These are phyloP conservation scores for Cryptus armator DNA, from an alignment of 2,888 invertebrate genomes.

Conservation along the genomic window DNA sequence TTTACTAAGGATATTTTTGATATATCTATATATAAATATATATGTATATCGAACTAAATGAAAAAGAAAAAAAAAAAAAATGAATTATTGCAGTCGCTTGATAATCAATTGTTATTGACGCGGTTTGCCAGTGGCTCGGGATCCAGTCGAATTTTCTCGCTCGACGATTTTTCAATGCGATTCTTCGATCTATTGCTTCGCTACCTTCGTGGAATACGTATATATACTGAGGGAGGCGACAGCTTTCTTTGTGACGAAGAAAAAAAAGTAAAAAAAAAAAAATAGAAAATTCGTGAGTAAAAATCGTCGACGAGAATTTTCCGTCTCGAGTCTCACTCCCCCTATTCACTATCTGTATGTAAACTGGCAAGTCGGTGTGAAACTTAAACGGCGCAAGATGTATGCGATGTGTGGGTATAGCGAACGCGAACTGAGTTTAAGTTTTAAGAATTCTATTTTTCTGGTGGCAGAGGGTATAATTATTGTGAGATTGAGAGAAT, in stretches of 20 bases:
- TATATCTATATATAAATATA: constrained; percentile 83
- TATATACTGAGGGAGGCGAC: not conserved
- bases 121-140: constrained; percentile 61
- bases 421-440: constrained; percentile 79
- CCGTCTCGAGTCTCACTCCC: not conserved
- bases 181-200: constrained; percentile 5
- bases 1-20: constrained; percentile 85
- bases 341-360: constrained; percentile 14
- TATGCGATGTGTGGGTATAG: constrained; percentile 51
- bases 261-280: not conserved
- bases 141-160: constrained; percentile 22
- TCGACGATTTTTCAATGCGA: constrained; percentile 20
- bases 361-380: constrained; percentile 61
- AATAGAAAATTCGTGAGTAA: not conserved
- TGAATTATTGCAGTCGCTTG: constrained; percentile 75
- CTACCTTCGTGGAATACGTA: constrained; percentile 42
- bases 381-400: constrained; percentile 63
- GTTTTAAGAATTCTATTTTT: constrained; percentile 85
- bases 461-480: constrained; percentile 78
- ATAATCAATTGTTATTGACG: constrained; percentile 76
- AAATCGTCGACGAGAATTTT: constrained; percentile 3
- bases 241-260: not conserved
- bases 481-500: constrained; percentile 66
- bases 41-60: constrained; percentile 75
- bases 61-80: constrained; percentile 55